A percentile compares a stretch with the other conserved stretches of the same genome.
These are phyloP conservation scores for Neodiprion lecontei DNA, from an alignment of 1,140 invertebrate genomes.

Conservation along the genomic window DNA sequence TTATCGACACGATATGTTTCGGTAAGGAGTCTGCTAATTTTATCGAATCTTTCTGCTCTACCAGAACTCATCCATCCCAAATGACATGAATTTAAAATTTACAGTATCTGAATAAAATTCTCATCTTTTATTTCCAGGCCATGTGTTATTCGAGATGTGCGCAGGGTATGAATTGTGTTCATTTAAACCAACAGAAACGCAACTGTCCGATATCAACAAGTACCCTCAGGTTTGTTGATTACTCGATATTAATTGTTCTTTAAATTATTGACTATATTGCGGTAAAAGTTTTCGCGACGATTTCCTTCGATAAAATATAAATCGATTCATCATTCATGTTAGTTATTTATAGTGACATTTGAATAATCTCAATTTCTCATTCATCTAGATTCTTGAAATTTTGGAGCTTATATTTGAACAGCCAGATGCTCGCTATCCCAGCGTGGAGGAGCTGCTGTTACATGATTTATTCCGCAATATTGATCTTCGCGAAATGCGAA, in stretches of 20 bases:
- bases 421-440: conserved; percentile 69
- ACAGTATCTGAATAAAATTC: conserved; percentile 18
- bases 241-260: conserved; percentile 12
- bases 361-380: background rate
- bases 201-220: conserved; percentile 75
- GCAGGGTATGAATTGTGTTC: conserved; percentile 80
- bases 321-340: background rate
- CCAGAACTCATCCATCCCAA: background rate
- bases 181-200: conserved; percentile 73
- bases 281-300: conserved; percentile 2
- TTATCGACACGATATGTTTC: conserved; percentile 79
- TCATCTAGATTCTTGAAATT: conserved; percentile 75
- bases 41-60: background rate
- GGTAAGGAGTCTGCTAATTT: conserved; percentile 56
- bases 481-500: conserved; percentile 84
- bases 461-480: conserved; percentile 87
- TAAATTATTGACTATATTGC: conserved; percentile 13
- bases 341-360: background rate
- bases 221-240: conserved; percentile 72
- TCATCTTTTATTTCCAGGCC: conserved; percentile 60
- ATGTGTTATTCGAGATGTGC: conserved; percentile 91
- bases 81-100: background rate
- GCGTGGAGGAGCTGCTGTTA: conserved; percentile 78
- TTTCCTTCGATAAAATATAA: background rate
- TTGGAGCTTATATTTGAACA: conserved; percentile 82